A percentile compares a stretch with the other conserved stretches of the same genome.
phyloP scores from a whole-genome alignment of 2,888 invertebrate species.

The Orthonychiurus folsomi region DNA sequence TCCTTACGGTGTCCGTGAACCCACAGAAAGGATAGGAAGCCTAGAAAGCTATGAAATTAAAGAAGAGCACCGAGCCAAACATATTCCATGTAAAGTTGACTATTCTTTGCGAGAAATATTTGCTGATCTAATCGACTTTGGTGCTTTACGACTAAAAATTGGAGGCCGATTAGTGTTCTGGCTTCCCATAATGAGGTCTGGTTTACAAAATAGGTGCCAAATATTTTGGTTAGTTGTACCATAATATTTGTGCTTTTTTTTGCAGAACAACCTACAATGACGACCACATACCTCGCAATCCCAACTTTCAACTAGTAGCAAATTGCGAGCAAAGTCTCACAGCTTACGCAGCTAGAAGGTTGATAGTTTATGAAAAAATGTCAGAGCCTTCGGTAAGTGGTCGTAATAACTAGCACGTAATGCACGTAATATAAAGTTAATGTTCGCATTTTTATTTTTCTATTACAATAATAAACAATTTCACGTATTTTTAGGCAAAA shows the following conservation, averaged over 20 bases:
- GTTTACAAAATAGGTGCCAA: constrained; percentile 45
- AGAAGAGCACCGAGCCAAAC: constrained; percentile 57
- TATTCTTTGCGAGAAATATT: constrained; percentile 77
- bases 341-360: constrained; percentile 65
- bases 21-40: constrained; percentile 72
- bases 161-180: constrained; percentile 85
- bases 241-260: no score
- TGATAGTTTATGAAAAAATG: constrained; percentile 77
- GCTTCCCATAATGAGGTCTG: constrained; percentile 86
- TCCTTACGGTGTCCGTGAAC: constrained; percentile 94
- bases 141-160: constrained; percentile 63
- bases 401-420: not conserved
- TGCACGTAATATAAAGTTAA: no score
- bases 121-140: constrained; percentile 72
- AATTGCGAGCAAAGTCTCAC: constrained; percentile 86
- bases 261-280: constrained; percentile 64
- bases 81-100: constrained; percentile 73
- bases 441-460: constrained; percentile 8
- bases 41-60: constrained; percentile 54
- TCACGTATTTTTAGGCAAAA: constrained; percentile 4
- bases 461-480: constrained; percentile 10
- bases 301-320: constrained; percentile 62
- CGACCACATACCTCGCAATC: constrained; percentile 67
- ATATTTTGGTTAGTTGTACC: not conserved
- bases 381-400: constrained; percentile 47